A percentile compares a stretch with the other conserved stretches of the same genome.
Evolutionary conservation across 1,140 invertebrate genomes (phyloP).

Genomic region (Rhopalosiphum maidis): DNA sequence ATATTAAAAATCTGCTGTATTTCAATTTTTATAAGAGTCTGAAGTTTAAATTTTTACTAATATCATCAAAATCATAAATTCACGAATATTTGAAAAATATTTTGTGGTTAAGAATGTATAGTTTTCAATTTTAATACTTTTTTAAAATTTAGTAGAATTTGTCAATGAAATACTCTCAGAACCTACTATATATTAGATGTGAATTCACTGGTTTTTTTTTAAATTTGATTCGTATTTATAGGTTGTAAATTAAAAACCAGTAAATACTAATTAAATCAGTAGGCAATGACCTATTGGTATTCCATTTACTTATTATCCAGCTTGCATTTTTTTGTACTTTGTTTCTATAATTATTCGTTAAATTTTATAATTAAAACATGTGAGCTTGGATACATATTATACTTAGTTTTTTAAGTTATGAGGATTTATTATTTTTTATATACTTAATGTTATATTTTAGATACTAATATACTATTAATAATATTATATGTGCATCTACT

Average conservation of each 20-base stretch:
- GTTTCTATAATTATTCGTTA: not conserved
- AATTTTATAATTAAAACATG: not conserved
- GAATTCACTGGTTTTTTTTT: not conserved
- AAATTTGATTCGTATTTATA: not conserved
- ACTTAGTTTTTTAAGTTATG: not conserved
- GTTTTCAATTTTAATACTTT: not conserved
- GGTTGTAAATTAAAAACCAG: not conserved
- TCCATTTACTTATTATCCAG: not conserved
- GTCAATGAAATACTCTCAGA: not conserved
- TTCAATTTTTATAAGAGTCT: not conserved
- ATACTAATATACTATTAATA: not conserved
- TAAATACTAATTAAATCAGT: not conserved
- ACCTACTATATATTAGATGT: not conserved
- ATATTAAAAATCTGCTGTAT: too few species aligned
- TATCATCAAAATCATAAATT: not conserved
- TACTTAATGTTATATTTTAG: not conserved
- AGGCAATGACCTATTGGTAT: not conserved
- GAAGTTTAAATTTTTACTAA: not conserved
- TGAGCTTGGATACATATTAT: not conserved
- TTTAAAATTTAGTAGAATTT: not conserved
- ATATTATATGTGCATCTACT: not conserved
- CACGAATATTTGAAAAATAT: not conserved
- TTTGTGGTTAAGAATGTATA: not conserved
- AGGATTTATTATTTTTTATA: not conserved
- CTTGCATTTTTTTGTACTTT: not conserved